Conservation (phyloP, 2,888 invertebrate species). For the Candidula unifasciata region DNA sequence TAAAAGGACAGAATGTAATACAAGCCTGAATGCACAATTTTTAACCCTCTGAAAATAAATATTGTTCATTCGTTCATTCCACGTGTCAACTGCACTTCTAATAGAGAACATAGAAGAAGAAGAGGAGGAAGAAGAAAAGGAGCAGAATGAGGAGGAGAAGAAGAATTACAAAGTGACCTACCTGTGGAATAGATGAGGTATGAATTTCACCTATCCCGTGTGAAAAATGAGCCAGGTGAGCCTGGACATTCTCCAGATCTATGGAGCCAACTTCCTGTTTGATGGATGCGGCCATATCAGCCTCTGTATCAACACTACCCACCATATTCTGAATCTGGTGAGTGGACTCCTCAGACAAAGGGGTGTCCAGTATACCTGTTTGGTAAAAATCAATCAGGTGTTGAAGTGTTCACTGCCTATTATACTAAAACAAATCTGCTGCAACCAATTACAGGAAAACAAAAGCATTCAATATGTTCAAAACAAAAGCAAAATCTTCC, state of each 20-base stretch:
- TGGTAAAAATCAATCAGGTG: background rate
- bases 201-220: slow-evolving; percentile 32
- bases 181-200: slow-evolving; percentile 27
- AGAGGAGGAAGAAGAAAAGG: background rate
- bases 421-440: too few relatives aligned
- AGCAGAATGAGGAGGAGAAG: background rate
- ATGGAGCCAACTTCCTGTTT: slow-evolving; percentile 46
- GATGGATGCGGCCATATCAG: slow-evolving; percentile 33
- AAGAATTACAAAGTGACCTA: background rate
- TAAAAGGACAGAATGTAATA: too few relatives aligned
- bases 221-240: slow-evolving; percentile 33
- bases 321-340: slow-evolving; percentile 44
- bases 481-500: too few relatives aligned
- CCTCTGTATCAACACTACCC: slow-evolving; percentile 29
- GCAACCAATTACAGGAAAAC: too few relatives aligned
- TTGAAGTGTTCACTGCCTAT: too few relatives aligned
- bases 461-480: too few relatives aligned
- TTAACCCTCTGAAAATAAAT: too few relatives aligned
- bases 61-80: too few relatives aligned
- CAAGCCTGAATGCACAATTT: too few relatives aligned
- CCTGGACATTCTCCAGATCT: slow-evolving; percentile 39
- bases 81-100: too few relatives aligned
- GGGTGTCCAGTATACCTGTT: slow-evolving; percentile 43
- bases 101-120: too few relatives aligned
- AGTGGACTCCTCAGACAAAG: slow-evolving; percentile 31